Base-by-base conservation (phyloP, 1,140 invertebrate species). In the Brachionus rotundiformis region DNA sequence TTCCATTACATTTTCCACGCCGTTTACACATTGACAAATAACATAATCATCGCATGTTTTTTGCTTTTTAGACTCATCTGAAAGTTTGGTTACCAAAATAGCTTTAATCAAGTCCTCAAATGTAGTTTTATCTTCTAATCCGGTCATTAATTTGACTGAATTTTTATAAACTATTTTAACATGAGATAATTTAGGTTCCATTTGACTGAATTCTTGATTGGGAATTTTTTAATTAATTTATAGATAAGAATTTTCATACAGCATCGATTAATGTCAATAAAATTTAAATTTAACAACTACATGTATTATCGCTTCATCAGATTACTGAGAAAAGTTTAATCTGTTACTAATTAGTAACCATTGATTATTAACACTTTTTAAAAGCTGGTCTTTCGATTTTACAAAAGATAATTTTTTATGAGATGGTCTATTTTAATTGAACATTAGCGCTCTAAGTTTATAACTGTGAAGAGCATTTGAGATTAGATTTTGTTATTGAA, bases 111-210 rank as follows among this genome's bases (percentile, higher is more conserved):
- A 73, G 27, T 73, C 68, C 4, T 27, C 19, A 27, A 73, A 73
- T 25, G 68, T 73, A 13, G 68, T 73, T 44, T 25, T 27, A 8
- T 73, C 68, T 27, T 73, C 68, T 13, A 73, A 44, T 3, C 68
- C 68, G 4, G 68, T 73, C 68, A 73, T 73, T 4, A 73, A 10
- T 44, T 73, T 73, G 3, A 73, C 39, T 73, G 36, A 44, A 25
- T 44, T 44, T 73, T 73, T 73, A 19, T 73, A 73, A 27, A 73
- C 68, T 3, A 73, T 73, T 73, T 73, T 73, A 4, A 73, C 25
- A 27, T 73, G 68, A 13, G 16, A 39, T 36, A 68, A 68, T 36
- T 68, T 68, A 11, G 63, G 63, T 36, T 68, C 63, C 63, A 68
- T 68, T 23, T 27, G 23, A n/a, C n/a, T 16, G 25, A 1, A 29